Evolutionary conservation across 23 tunicate species (phyloP).

Genomic region (Styela plicata): DNA sequence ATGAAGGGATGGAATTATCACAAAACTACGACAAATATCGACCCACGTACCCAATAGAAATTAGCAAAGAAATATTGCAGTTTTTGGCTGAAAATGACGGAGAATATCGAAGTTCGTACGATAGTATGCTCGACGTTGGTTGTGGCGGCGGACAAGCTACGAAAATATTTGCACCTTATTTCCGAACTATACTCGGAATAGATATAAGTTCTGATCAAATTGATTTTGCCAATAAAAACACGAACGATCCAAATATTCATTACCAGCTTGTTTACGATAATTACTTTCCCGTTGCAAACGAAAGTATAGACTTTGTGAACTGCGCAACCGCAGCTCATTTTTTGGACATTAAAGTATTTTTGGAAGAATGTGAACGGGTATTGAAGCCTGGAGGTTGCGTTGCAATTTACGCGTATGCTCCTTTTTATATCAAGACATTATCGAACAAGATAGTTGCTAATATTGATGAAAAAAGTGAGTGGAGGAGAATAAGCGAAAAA

Average conservation of each 20-base stretch:
- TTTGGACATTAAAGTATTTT: neutral
- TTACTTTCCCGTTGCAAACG: too few relatives aligned
- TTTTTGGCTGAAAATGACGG: neutral
- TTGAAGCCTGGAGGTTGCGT: constrained; percentile 29
- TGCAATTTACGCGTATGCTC: constrained; percentile 3
- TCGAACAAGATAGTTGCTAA: neutral
- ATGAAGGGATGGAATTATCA: too few relatives aligned
- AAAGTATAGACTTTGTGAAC: neutral
- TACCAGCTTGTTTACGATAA: too few relatives aligned
- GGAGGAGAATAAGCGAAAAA: neutral
- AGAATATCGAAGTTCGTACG: neutral
- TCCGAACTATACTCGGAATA: constrained; percentile 11
- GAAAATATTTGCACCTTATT: constrained; percentile 3
- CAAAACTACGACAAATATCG: neutral
- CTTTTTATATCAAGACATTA: neutral
- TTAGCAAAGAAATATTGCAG: neutral
- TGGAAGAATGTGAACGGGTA: neutral
- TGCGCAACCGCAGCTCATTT: neutral
- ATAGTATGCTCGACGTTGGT: constrained; percentile 20
- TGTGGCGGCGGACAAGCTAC: constrained; percentile 28
- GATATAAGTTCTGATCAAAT: constrained; percentile 26
- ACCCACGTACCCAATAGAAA: neutral
- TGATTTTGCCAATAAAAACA: constrained; percentile 1
- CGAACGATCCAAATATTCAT: neutral
- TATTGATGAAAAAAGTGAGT: neutral